Evolutionary conservation across 1,140 invertebrate species (phyloP), one percentile per base, ranked within the genome.

Genomic region (Ganaspis sp.): DNA sequence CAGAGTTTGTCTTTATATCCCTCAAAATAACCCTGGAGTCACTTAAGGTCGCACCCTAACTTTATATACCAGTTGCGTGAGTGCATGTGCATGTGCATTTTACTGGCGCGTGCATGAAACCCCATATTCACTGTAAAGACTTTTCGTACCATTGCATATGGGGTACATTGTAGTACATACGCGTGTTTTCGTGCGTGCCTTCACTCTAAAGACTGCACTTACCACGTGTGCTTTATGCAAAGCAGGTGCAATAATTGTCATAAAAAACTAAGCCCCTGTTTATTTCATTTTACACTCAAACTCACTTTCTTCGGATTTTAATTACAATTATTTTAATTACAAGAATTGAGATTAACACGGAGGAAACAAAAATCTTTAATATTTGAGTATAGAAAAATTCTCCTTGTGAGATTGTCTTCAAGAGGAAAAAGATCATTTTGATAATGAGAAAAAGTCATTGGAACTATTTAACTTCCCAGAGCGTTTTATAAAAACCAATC

Each of bases 81-180:
- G 19, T 29, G 29, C 26, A n/a, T 6, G 23, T 64, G 26, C 58
- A 64, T 64, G 26, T n/a, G 23, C 58, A 64, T 64, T 64, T 49
- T 29, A 64, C 58, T 64, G 58, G 58, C 58, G 58, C 58, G 23
- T 64, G 58, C 58, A 64, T 64, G 58, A 15, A 29, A 64, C 58
- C 58, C 58, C 58, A 64, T 64, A 64, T 64, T 64, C 21, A 64
- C 12, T 29, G 21, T 15, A 64, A 23, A n/a, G 58, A 64, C 58
- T 64, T 64, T 64, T 64, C 58, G 58, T 34, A 64, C 21, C 58
- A 64, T 29, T 64, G 58, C 15, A n/a, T 64, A 29, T n/a, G 19
- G 45, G 45, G 45, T n/a, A n/a, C n/a, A n/a, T n/a, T n/a, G n/a
- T n/a, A n/a, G n/a, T n/a, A n/a, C n/a, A n/a, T n/a, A n/a, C n/a